A percentile compares a stretch with the other conserved stretches of the same genome.
Evolutionary conservation across 2,888 invertebrate species (phyloP).

Genomic region (Noctuana brunneofusca): DNA sequence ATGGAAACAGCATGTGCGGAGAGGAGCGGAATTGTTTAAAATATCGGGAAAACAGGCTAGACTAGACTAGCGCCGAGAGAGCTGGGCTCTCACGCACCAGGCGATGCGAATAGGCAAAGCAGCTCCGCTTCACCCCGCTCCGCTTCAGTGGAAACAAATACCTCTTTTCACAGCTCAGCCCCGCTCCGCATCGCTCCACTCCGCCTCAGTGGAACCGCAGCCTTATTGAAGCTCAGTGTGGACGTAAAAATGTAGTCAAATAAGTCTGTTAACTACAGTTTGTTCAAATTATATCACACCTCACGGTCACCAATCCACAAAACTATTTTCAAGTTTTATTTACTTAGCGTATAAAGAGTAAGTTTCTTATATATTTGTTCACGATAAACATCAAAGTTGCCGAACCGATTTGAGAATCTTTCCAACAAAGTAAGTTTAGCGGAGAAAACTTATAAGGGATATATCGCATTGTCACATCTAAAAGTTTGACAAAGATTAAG

Average conservation of each 20-base stretch:
- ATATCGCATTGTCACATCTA: conserved; percentile 10
- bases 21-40: no score
- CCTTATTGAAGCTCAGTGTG: no score
- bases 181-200: no score
- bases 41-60: no score
- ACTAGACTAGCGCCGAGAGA: no score
- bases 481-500: conserved; percentile 19
- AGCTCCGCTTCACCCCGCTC: no score
- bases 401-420: conserved; percentile 9
- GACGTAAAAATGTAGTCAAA: neutral
- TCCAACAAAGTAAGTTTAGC: conserved; percentile 8
- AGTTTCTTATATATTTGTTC: neutral
- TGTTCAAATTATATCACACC: neutral
- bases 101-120: no score
- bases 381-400: conserved; percentile 13
- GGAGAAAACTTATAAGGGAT: neutral
- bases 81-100: no score
- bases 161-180: no score
- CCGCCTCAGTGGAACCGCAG: no score
- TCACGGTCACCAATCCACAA: neutral
- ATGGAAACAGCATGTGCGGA: no score
- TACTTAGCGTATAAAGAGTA: neutral
- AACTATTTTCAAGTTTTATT: neutral
- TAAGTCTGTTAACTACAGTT: neutral
- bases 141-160: no score